Evolutionary conservation across 2,888 invertebrate genomes (phyloP), one percentile per base, ranked within the genome.

Genomic region (Barypeithes pellucidus): DNA sequence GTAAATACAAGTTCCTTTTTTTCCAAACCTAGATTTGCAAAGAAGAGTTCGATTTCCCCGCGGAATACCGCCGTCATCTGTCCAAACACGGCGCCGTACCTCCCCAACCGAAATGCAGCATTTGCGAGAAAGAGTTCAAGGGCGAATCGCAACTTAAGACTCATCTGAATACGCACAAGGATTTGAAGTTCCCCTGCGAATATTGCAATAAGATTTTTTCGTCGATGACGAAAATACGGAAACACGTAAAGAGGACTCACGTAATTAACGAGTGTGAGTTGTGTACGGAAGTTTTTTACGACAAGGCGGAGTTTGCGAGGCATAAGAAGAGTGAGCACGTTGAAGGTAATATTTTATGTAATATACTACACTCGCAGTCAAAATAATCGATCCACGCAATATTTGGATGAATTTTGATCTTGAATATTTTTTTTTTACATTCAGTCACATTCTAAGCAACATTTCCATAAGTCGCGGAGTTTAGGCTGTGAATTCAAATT

Each of bases 151-250:
- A 77, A 14, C 72, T 83, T 12, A 79, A 80, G 61, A 76, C 71
- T 61, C 83, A 83, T 71, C 50, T 83, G 33, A 79, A 77, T 43
- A 77, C 77, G 4, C 83, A 83, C 61, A 79, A 75, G 43, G 83
- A 83, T 70, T 69, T 83, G 66, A 73, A 80, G 50, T 83, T 79
- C 72, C 83, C 83, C 5, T 83, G 83, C 72, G 82, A 83, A 70
- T 81, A 79, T 73, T 83, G 83, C 73, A 78, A 78, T 16, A 79
- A 81, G 69, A 82, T 83, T 33, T 82, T 81, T 54, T 75, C 77
- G 5, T 75, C 82, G 0, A 79, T 82, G 76, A 80, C 80, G 41
- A 79, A 80, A 50, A 78, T 82, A 29, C 81, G 82, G 54, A 77
- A 81, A 43, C 83, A 83, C 69, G 77, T 82, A 5, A 80, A 80